Percentiles rank a stretch among this genome's conserved stretches.
Conservation (phyloP, 2,797 vertebrate species). For the Sebastolobus alascanus region DNA sequence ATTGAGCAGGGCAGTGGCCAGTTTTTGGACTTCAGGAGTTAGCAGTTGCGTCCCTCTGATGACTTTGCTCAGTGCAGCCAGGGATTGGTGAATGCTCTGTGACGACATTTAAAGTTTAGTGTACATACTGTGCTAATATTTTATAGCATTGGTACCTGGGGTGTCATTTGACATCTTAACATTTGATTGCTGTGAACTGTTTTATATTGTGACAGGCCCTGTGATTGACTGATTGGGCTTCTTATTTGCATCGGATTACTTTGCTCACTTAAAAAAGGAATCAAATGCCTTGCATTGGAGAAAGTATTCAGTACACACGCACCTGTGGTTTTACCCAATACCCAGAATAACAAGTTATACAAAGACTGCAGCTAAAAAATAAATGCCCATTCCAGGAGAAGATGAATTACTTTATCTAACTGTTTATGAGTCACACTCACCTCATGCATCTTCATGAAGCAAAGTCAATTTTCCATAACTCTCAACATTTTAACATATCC, state of each 20-base stretch:
- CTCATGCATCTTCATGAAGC: background rate
- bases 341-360: background rate
- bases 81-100: constrained; percentile 93
- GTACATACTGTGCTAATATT: background rate
- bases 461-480: background rate
- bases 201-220: background rate
- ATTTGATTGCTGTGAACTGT: background rate
- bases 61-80: constrained; percentile 96
- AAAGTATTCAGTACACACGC: background rate
- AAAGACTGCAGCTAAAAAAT: background rate
- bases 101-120: constrained; percentile 32
- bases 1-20: constrained; percentile 93
- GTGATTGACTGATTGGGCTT: background rate
- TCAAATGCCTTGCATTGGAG: background rate
- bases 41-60: constrained; percentile 94
- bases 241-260: background rate
- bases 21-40: constrained; percentile 91
- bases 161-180: background rate
- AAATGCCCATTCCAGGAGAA: background rate
- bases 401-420: background rate
- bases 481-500: background rate
- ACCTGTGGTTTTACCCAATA: background rate
- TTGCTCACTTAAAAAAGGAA: background rate
- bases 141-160: background rate
- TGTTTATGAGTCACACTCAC: constrained; percentile 1